Conservation (phyloP, 2,888 invertebrate species). For the Plagodis dolabraria region DNA sequence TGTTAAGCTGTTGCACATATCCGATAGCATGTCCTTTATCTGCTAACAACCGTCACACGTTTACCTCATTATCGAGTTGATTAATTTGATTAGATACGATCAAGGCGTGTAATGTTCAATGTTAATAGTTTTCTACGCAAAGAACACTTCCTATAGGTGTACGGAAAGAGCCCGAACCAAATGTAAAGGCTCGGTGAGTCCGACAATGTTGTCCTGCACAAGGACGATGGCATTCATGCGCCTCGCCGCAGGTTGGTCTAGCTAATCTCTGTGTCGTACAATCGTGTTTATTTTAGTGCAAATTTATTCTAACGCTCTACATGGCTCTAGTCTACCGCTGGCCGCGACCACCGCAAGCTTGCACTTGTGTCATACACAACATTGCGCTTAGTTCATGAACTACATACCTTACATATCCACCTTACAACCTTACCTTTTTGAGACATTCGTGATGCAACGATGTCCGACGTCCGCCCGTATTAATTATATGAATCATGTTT, state of each 20-base stretch:
- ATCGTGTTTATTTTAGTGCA: slow-evolving; percentile 31
- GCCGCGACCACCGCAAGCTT: slow-evolving; percentile 28
- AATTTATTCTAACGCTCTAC: slow-evolving; percentile 20
- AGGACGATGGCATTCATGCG: slow-evolving; percentile 74
- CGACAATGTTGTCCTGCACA: slow-evolving; percentile 61
- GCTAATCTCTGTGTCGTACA: slow-evolving; percentile 20
- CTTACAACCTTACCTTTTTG: slow-evolving; percentile 34
- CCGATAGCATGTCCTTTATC: slow-evolving; percentile 29
- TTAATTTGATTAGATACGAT: slow-evolving; percentile 39
- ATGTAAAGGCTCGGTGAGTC: slow-evolving; percentile 47
- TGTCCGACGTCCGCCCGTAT: slow-evolving; percentile 12
- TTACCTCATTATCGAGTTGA: slow-evolving; percentile 39
- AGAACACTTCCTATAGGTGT: slow-evolving; percentile 53
- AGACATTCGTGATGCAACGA: slow-evolving; percentile 26
- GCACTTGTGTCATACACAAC: slow-evolving; percentile 27
- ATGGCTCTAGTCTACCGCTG: not conserved
- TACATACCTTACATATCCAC: slow-evolving; percentile 22
- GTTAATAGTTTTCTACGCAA: slow-evolving; percentile 38
- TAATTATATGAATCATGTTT: slow-evolving; percentile 30
- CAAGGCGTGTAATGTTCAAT: slow-evolving; percentile 44
- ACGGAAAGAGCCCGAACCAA: slow-evolving; percentile 58
- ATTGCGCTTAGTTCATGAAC: slow-evolving; percentile 29
- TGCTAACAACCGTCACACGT: slow-evolving; percentile 39
- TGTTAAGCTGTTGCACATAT: slow-evolving; percentile 32
- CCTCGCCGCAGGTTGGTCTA: slow-evolving; percentile 42